Base-by-base conservation (phyloP, 2,888 invertebrate species). In the Parochlus steinenii region DNA sequence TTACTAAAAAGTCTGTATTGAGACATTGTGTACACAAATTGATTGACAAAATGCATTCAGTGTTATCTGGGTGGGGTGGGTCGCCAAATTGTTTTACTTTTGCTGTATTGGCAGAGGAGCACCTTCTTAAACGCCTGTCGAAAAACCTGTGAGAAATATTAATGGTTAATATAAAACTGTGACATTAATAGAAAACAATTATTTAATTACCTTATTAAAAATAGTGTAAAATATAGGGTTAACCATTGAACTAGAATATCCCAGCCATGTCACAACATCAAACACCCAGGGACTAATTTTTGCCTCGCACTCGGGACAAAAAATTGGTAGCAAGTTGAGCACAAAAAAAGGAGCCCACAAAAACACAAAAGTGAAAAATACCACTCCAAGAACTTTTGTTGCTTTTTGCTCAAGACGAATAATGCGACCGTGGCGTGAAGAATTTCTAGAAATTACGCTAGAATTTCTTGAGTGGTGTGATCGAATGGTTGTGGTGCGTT, bases 291-390 rank as follows among this genome's bases (percentile, higher is more conserved):
- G 71, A 34, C 80, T 69, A 33, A 82, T 72, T 38, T 73, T 65
- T 24, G 70, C 67, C 48, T 82, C 82, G 50, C 87, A 89, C 43
- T 77, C 70, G 6, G 71, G 69, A 49, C 89, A 90, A 6, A 89
- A 67, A 0, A 80, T 81, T 10, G 85, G 80, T 43, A 89, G 62
- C 51, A 92, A 67, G 52, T 92, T 92, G 8, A 87, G 65, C 6
- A 86, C 78, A 56, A 92, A 92, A 61, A 92, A 92, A 8, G 92
- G 92, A n/a, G 89, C 82, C 90, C 92, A 92, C 23, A 90, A 69
- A 29, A 90, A 75, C 18, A 90, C 89, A 54, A 92, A 92, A 1
- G 87, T 87, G 57, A 87, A 87, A 62, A 92, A 92, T 2, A 92
- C 89, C 2, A 92, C 83, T 3, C 90, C 90, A 14, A 92, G 62